A percentile compares a stretch with the other conserved stretches of the same genome.
Conservation (phyloP, 2,113 vertebrate genomes). For the Formicarius rufipectus region DNA sequence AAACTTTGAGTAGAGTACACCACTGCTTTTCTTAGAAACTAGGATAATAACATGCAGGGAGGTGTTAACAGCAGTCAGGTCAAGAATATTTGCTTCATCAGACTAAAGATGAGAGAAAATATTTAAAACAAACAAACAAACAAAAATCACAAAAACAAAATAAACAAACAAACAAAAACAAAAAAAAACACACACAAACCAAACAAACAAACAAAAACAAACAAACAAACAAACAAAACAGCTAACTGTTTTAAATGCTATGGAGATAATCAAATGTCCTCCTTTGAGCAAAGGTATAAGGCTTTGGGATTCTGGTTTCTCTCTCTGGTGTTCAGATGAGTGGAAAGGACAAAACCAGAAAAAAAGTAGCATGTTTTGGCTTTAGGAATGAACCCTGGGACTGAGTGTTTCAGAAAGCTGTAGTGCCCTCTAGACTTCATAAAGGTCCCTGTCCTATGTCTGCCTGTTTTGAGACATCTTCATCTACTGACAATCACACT, state of each 20-base stretch:
- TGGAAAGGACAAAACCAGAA: neutral
- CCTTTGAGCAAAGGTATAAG: neutral
- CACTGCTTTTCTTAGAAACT: neutral
- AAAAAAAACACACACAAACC: neutral
- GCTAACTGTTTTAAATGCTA: neutral
- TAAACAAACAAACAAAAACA: too few relatives aligned
- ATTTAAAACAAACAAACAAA: neutral
- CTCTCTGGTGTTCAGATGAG: neutral
- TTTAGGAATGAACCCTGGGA: neutral
- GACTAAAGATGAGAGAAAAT: neutral
- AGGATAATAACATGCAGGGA: neutral
- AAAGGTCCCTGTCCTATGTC: neutral
- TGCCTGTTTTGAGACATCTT: neutral
- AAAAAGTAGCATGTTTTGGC: neutral
- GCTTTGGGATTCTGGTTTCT: neutral
- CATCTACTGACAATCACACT: neutral
- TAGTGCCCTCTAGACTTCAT: neutral
- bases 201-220: too few relatives aligned
- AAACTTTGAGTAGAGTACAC: neutral
- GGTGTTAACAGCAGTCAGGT: neutral
- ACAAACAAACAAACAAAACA: neutral
- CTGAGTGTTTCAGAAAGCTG: neutral
- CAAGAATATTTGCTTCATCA: neutral
- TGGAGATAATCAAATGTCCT: accelerated
- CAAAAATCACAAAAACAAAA: neutral